Evolutionary conservation across 2,797 vertebrate genomes (phyloP).

Genomic region (Melopsittacus undulatus): DNA sequence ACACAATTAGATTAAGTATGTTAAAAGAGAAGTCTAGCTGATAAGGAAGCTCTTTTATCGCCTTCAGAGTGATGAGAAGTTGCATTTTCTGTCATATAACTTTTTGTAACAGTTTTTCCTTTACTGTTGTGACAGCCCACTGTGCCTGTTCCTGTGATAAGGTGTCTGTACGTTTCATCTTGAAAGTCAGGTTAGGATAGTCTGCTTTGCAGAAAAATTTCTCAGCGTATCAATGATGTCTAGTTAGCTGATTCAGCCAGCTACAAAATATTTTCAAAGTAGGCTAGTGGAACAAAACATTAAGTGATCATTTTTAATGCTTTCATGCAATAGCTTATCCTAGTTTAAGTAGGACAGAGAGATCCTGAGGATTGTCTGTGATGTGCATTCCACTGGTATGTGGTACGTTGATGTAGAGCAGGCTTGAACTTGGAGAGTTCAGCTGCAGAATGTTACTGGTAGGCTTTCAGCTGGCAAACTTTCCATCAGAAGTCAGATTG

Average conservation of each 20-base stretch:
- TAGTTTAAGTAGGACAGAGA: conserved; percentile 23
- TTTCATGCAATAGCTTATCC: background rate
- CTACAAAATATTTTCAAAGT: conserved; percentile 1
- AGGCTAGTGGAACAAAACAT: conserved; percentile 38
- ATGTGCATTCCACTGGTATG: conserved; percentile 16
- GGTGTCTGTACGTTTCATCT: background rate
- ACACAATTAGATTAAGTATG: background rate
- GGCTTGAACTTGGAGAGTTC: conserved; percentile 41
- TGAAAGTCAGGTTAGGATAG: conserved; percentile 12
- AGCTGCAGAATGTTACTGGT: background rate
- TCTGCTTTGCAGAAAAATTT: background rate
- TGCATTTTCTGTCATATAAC: background rate
- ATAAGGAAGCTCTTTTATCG: background rate
- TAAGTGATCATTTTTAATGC: background rate
- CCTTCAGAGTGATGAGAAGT: background rate
- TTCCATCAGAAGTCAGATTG: background rate
- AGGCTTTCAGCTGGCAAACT: conserved; percentile 2
- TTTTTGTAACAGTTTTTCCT: background rate
- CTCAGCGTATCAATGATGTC: background rate
- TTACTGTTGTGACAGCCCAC: background rate
- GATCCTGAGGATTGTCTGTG: background rate
- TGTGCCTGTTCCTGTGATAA: background rate
- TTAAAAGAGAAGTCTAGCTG: background rate
- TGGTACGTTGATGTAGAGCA: background rate
- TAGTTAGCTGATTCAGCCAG: background rate